A percentile compares a stretch with the other conserved stretches of the same genome.
Evolutionary conservation across 2,888 invertebrate species (phyloP).

Genomic region (Drosophila greeni): DNA sequence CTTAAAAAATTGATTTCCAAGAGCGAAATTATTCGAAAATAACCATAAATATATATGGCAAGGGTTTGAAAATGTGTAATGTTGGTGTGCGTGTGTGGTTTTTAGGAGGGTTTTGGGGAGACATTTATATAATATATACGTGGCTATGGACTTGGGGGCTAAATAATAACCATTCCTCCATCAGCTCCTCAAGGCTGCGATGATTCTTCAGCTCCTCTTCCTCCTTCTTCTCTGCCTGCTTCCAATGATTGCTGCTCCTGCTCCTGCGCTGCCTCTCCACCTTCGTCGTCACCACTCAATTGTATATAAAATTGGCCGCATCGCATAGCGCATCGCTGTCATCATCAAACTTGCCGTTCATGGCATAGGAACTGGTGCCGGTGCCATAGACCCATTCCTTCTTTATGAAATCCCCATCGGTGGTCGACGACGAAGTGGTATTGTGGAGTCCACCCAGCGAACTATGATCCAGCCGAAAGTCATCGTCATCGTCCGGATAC

Average conservation of each 20-base stretch:
- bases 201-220: constrained; percentile 3
- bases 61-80: not conserved
- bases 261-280: constrained; percentile 1
- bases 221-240: constrained; percentile 5
- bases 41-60: constrained; percentile 11
- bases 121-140: constrained; percentile 21
- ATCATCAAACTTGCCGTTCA: constrained; percentile 78
- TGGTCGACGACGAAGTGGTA: constrained; percentile 77
- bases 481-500: constrained; percentile 78
- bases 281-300: constrained; percentile 59
- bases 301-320: constrained; percentile 78
- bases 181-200: constrained; percentile 40
- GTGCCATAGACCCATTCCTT: constrained; percentile 78
- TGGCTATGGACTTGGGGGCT: constrained; percentile 14
- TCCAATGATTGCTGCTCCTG: constrained; percentile 7
- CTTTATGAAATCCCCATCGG: constrained; percentile 78
- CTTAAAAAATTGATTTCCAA: constrained; percentile 1
- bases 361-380: constrained; percentile 75
- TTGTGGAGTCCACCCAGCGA: constrained; percentile 75
- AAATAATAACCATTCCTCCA: constrained; percentile 15
- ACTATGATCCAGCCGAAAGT: constrained; percentile 78
- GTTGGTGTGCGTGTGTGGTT: constrained; percentile 6
- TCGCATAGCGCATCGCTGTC: constrained; percentile 78
- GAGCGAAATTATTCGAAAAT: constrained; percentile 19
- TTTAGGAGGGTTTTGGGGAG: not conserved